Conservation (phyloP, 2,113 vertebrate genomes). For the Seriola quinqueradiata region DNA sequence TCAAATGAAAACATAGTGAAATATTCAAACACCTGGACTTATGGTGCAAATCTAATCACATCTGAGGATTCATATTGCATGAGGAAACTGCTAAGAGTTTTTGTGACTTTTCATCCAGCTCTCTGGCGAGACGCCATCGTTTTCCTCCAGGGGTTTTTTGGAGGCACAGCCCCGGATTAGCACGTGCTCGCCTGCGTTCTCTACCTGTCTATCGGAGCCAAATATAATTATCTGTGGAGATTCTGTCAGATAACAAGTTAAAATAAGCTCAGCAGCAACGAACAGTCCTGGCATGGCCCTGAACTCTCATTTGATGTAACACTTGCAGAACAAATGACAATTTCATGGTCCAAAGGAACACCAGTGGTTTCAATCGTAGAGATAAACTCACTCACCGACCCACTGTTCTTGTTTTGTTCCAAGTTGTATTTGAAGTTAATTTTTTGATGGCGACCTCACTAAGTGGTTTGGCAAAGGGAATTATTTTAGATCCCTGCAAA, state of each 20-base stretch:
- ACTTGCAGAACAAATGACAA: constrained; percentile 85
- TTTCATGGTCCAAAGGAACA: constrained; percentile 82
- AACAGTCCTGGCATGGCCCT: constrained; percentile 67
- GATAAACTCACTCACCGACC: constrained; percentile 79
- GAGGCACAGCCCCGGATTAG: constrained; percentile 49
- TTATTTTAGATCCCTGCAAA: constrained; percentile 67
- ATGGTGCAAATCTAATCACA: constrained; percentile 18
- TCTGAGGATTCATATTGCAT: constrained; percentile 23
- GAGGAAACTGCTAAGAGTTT: constrained; percentile 32
- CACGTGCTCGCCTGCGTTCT: constrained; percentile 41
- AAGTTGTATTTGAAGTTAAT: constrained; percentile 72
- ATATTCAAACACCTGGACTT: constrained; percentile 42
- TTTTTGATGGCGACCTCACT: constrained; percentile 62
- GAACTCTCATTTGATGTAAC: constrained; percentile 84
- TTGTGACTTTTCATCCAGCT: constrained; percentile 40
- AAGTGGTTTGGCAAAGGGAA: constrained; percentile 64
- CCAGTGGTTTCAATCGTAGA: constrained; percentile 76
- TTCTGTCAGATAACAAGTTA: constrained; percentile 74
- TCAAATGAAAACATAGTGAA: constrained; percentile 32
- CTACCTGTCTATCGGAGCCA: constrained; percentile 69
- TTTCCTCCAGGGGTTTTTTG: constrained; percentile 34
- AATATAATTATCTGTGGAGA: constrained; percentile 83
- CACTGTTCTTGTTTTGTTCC: constrained; percentile 78
- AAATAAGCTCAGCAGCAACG: constrained; percentile 73
- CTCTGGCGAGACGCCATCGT: constrained; percentile 44